Percentiles rank a stretch among this genome's conserved stretches.
These are phyloP conservation scores for Phaenicophaeus curvirostris DNA, from an alignment of 2,797 vertebrate species.

Conservation along the genomic window DNA sequence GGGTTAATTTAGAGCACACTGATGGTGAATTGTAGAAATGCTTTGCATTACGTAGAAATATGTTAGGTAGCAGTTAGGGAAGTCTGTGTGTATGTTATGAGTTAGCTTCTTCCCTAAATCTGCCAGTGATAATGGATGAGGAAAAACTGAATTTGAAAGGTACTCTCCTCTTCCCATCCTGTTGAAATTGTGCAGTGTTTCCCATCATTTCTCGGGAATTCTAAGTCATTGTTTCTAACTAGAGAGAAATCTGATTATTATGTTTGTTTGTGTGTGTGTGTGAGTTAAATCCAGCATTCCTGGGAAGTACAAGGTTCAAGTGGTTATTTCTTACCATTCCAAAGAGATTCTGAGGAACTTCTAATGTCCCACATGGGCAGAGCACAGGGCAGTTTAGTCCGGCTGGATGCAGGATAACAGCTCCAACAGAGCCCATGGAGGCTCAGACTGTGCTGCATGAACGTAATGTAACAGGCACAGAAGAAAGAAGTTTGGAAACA, in stretches of 20 bases:
- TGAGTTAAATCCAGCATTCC: neutral
- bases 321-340: neutral
- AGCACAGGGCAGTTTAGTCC: neutral
- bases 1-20: neutral
- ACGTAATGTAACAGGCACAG: neutral
- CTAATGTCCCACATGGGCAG: accelerated
- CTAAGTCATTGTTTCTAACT: neutral
- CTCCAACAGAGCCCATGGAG: neutral
- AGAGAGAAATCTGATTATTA: neutral
- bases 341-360: neutral
- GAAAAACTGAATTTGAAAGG: neutral
- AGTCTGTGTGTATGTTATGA: neutral
- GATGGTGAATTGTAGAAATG: neutral
- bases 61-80: neutral
- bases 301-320: neutral
- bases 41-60: neutral
- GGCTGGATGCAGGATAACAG: neutral
- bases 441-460: neutral
- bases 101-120: neutral
- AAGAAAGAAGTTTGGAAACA: neutral
- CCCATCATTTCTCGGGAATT: neutral
- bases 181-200: neutral
- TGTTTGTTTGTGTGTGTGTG: neutral
- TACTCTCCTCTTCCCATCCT: neutral
- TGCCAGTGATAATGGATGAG: neutral